Conservation (phyloP, 2,797 vertebrate species). For the Periophthalmus magnuspinnatus region DNA sequence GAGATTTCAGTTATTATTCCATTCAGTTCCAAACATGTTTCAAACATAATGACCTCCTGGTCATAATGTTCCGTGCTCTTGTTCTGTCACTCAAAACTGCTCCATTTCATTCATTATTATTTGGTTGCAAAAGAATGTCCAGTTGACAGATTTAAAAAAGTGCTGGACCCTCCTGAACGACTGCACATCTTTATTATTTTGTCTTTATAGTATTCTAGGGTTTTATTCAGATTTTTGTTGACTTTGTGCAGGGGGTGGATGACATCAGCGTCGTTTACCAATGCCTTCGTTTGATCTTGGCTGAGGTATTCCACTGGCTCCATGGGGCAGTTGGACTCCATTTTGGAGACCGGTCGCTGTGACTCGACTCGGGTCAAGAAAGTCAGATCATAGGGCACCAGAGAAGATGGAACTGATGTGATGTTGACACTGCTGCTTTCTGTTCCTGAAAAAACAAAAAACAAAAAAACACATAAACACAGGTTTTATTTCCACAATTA, state of each 20-base stretch:
- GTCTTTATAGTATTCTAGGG: too few species aligned
- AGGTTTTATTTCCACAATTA: neutral
- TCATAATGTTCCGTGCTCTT: too few species aligned
- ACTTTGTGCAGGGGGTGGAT: neutral
- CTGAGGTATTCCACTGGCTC: slow-evolving; percentile 72
- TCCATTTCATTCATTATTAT: too few species aligned
- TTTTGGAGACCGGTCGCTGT: slow-evolving; percentile 71
- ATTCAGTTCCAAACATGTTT: too few species aligned
- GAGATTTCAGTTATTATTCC: too few species aligned
- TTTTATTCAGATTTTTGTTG: neutral
- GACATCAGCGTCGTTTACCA: slow-evolving; percentile 62
- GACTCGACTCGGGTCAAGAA: slow-evolving; percentile 72
- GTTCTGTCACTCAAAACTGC: too few species aligned
- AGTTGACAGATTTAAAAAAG: too few species aligned
- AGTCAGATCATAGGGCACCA: slow-evolving; percentile 78
- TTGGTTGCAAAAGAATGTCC: too few species aligned
- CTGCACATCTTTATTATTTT: too few species aligned
- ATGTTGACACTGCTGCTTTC: slow-evolving; percentile 44
- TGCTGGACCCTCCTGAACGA: too few species aligned
- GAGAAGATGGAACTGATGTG: slow-evolving; percentile 57
- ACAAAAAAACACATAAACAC: too few species aligned
- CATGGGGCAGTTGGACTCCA: slow-evolving; percentile 80
- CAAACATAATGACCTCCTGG: too few species aligned
- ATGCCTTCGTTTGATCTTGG: slow-evolving; percentile 73
- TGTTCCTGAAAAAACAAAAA: slow-evolving; percentile 53